Base-by-base conservation (phyloP, 2,888 invertebrate genomes). In the Machimus rusticus region DNA sequence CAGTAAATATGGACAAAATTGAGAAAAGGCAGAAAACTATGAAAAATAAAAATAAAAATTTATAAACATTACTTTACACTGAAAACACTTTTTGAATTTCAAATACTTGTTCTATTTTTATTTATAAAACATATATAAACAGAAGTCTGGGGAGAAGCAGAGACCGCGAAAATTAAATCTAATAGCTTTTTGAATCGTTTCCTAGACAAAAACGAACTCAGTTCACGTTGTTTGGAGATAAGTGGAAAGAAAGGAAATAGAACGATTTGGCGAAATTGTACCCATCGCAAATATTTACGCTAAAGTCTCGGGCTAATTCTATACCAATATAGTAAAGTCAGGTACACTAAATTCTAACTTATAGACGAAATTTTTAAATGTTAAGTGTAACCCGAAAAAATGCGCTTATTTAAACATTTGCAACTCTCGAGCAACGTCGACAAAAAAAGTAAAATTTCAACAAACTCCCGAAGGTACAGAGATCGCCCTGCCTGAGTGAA, bases 71-170 rank as follows among this genome's bases (percentile, higher is more conserved):
- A 34, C 31, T 2, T 31, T 31, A 4, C 6, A 51, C 14, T n/a
- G 1, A 51, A 51, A 51, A 51, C n/a, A n/a, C 51, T 8, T 16
- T 51, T 23, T 66, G 28, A 66, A 66, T 66, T 66, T 66, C 66
- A 66, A 66, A 23, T 66, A 66, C 23, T 66, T 66, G 37, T 76
- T 76, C 37, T 76, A 23, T 78, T 78, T 46, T 78, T 78, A 78
- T 78, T 78, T 78, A 78, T 78, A 78, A 78, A 78, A 78, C 78
- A 78, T 78, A 78, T 57, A 66, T 78, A 78, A 39, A 78, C 78
- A 78, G 5, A 78, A 78, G 43, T 78, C 9, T 43, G 77, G 39
- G n/a, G 37, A 78, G 37, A 78, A 78, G 37, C 39, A 74, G 34
- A 37, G 6, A 37, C 39, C 23, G 37, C 19, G 78, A 43, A 0